Percentiles rank a stretch among this genome's conserved stretches.
These are phyloP conservation scores for Sisor rabdophorus DNA, from an alignment of 2,113 vertebrate genomes.

Conservation along the genomic window DNA sequence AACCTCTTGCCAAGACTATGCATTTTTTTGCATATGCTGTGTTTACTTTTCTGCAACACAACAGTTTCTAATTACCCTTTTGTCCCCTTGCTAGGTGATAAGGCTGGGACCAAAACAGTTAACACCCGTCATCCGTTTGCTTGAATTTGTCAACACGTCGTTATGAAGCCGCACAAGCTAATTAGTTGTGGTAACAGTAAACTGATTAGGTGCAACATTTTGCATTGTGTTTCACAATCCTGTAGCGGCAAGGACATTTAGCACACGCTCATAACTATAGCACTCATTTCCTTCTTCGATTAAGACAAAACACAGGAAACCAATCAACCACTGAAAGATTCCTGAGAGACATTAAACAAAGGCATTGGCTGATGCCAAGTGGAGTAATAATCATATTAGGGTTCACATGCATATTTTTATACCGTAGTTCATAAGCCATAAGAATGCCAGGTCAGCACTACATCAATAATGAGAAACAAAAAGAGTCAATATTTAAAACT, in stretches of 20 bases:
- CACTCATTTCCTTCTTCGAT: slow-evolving; percentile 59
- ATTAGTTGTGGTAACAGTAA: slow-evolving; percentile 67
- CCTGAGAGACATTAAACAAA: slow-evolving; percentile 39
- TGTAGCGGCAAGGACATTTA: slow-evolving; percentile 48
- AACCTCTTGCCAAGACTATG: neutral
- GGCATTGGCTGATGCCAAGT: slow-evolving; percentile 12
- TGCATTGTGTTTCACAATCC: slow-evolving; percentile 65
- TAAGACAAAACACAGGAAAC: slow-evolving; percentile 57
- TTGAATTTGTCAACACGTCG: slow-evolving; percentile 72
- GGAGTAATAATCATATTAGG: neutral
- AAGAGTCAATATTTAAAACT: too few species aligned
- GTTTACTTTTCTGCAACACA: slow-evolving; percentile 61
- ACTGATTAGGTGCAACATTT: slow-evolving; percentile 63
- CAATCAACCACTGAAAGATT: slow-evolving; percentile 58
- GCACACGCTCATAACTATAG: slow-evolving; percentile 48
- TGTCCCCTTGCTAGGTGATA: slow-evolving; percentile 61
- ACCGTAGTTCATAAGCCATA: too few species aligned
- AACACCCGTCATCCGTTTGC: slow-evolving; percentile 59
- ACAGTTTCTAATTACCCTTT: slow-evolving; percentile 64
- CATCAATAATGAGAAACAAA: too few species aligned
- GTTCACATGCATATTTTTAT: neutral
- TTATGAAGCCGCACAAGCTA: slow-evolving; percentile 64
- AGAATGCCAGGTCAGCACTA: too few species aligned
- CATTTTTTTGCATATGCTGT: slow-evolving; percentile 50
- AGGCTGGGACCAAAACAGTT: slow-evolving; percentile 56